Evolutionary conservation across 2,888 invertebrate genomes (phyloP).

Genomic region (Cataglyphis livida): DNA sequence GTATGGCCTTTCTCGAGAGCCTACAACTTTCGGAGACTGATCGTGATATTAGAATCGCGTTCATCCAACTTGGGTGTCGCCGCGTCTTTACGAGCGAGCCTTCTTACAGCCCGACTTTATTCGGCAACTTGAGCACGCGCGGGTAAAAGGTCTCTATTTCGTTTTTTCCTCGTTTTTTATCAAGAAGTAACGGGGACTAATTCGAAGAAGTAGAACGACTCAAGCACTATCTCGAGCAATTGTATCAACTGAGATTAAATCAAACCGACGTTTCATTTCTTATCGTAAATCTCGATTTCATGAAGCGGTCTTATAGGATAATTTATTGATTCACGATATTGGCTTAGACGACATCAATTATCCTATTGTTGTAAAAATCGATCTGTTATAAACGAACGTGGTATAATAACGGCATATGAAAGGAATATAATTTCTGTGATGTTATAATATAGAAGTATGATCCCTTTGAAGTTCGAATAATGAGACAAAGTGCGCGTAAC

Average conservation of each 20-base stretch:
- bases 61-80: slow-evolving; percentile 59
- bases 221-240: not conserved
- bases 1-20: slow-evolving; percentile 43
- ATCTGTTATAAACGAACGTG: slow-evolving; percentile 20
- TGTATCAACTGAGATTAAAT: slow-evolving; percentile 25
- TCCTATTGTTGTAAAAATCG: not conserved
- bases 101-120: slow-evolving; percentile 59
- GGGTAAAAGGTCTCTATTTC: slow-evolving; percentile 15
- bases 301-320: not conserved
- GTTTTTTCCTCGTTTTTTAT: not conserved
- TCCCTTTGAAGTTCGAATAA: slow-evolving; percentile 53
- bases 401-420: slow-evolving; percentile 35
- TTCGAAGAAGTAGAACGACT: not conserved
- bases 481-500: slow-evolving; percentile 44
- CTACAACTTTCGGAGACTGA: slow-evolving; percentile 54
- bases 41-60: slow-evolving; percentile 61
- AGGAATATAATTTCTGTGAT: slow-evolving; percentile 40
- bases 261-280: not conserved
- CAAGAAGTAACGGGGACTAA: slow-evolving; percentile 9
- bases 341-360: slow-evolving; percentile 9
- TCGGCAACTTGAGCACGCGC: slow-evolving; percentile 54
- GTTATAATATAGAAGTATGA: slow-evolving; percentile 41
- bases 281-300: slow-evolving; percentile 5
- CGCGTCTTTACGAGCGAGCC: slow-evolving; percentile 62
- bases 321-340: slow-evolving; percentile 14